Evolutionary conservation across 2,797 vertebrate genomes (phyloP), one percentile per base, ranked within the genome.

Genomic region (Calcarius lapponicus): DNA sequence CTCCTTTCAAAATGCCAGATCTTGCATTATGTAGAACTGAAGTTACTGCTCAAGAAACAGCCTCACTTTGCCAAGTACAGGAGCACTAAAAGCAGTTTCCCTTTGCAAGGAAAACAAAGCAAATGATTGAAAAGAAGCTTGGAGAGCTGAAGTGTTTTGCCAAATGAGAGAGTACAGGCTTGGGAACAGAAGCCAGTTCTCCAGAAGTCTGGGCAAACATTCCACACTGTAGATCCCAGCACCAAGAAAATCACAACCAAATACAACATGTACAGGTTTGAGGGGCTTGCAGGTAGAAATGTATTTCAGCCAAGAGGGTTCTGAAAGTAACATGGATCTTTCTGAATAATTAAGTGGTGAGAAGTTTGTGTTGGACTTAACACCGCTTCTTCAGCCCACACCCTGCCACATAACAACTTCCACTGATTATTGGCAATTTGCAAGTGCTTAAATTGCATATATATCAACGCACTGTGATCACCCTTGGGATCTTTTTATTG

Each of bases 101-200:
- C 28, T 89, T 95, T 31, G 42, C 86, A 88, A 82, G 47, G 60
- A 70, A 91, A 96, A 93, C 81, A 80, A 94, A 90, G 51, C 6
- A 36, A 93, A 60, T 19, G 42, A 54, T 4, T 80, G 53, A 70
- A 73, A 71, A 95, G 81, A 78, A 89, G 38, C 45, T 43, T 42
- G 34, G 78, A 82, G 64, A 75, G 31, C 10, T 65, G 72, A 93
- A 91, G 61, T 47, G 69, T 78, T 95, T 86, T 45, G 29, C 32
- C 38, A 53, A 94, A 67, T 34, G 64, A 75, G 66, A 53, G 22
- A 38, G 56, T 28, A 36, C n/a, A 67, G 56, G 34, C 51, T n/a
- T 76, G 61, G 69, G 60, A 94, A 74, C n/a, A 64, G 53, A 71
- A 92, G 40, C 10, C 38, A 42, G 61, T 48, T 87, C 36, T 92